These are phyloP conservation scores for Rhopalosiphum nymphaeae DNA, from an alignment of 2,888 invertebrate species.

Conservation along the genomic window DNA sequence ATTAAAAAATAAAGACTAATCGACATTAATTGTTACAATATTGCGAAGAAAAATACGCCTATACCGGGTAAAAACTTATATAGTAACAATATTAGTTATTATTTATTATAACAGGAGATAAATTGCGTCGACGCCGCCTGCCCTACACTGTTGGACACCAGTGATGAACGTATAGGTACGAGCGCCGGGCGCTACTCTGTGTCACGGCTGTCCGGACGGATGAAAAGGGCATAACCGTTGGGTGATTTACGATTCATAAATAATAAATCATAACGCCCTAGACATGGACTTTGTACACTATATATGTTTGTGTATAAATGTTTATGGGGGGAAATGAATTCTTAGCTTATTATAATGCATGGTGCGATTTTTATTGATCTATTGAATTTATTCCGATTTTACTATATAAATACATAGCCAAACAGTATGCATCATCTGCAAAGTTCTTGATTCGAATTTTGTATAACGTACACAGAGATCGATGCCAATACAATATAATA, in stretches of 20 bases:
- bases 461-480: background rate
- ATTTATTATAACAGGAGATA: background rate
- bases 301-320: background rate
- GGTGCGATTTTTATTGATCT: background rate
- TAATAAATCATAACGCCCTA: slow-evolving; percentile 46
- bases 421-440: background rate
- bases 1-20: background rate
- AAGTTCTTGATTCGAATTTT: background rate
- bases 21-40: background rate
- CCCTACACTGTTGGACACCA: background rate
- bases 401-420: background rate
- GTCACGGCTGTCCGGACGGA: slow-evolving; percentile 19
- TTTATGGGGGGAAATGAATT: background rate
- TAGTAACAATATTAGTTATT: no score
- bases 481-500: slow-evolving; percentile 9
- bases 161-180: background rate
- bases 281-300: background rate
- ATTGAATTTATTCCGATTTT: background rate
- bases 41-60: background rate
- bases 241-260: slow-evolving; percentile 43
- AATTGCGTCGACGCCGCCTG: background rate
- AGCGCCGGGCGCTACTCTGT: slow-evolving; percentile 4
- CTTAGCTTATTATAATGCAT: background rate
- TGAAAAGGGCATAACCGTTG: background rate
- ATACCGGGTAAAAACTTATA: background rate